Evolutionary conservation across 2,888 invertebrate species (phyloP).

Genomic region (Baronia brevicornis): DNA sequence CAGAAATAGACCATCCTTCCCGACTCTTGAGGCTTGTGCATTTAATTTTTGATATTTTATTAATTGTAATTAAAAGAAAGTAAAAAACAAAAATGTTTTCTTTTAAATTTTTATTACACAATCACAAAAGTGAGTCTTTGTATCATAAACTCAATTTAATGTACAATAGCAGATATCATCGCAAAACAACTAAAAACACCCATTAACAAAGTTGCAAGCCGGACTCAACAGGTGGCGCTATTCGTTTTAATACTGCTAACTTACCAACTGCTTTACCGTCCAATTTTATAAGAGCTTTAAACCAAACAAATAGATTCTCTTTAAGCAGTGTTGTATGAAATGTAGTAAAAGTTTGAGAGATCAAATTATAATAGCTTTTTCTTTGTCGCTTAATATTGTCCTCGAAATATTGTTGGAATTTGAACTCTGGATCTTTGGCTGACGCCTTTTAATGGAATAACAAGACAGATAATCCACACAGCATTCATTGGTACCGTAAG

Average conservation of each 20-base stretch:
- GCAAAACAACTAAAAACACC: conserved; percentile 46
- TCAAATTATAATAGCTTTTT: conserved; percentile 45
- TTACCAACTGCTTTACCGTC: conserved; percentile 68
- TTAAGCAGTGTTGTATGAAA: conserved; percentile 22
- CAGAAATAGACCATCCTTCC: too few relatives aligned
- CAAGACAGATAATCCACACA: conserved; percentile 24
- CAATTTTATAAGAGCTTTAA: conserved; percentile 35
- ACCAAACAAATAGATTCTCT: conserved; percentile 20
- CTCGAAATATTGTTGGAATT: conserved; percentile 43
- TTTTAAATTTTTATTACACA: too few relatives aligned
- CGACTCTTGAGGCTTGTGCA: too few relatives aligned
- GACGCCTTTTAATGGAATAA: conserved; percentile 32
- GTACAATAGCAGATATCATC: conserved; percentile 27
- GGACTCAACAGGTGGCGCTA: conserved; percentile 68
- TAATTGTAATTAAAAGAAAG: too few relatives aligned
- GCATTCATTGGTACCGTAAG: conserved; percentile 52
- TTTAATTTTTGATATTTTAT: too few relatives aligned
- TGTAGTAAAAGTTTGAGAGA: conserved; percentile 25
- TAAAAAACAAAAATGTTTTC: too few relatives aligned
- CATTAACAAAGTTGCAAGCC: conserved; percentile 64
- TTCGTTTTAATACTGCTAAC: conserved; percentile 74
- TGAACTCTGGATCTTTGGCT: conserved; percentile 37
- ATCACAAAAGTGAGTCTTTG: too few relatives aligned
- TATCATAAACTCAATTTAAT: too few relatives aligned
- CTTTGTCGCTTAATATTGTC: conserved; percentile 66